Percentiles rank a stretch among this genome's conserved stretches.
Evolutionary conservation across 2,888 invertebrate species (phyloP).

Genomic region (Sinopyrophorus schimmeli): DNA sequence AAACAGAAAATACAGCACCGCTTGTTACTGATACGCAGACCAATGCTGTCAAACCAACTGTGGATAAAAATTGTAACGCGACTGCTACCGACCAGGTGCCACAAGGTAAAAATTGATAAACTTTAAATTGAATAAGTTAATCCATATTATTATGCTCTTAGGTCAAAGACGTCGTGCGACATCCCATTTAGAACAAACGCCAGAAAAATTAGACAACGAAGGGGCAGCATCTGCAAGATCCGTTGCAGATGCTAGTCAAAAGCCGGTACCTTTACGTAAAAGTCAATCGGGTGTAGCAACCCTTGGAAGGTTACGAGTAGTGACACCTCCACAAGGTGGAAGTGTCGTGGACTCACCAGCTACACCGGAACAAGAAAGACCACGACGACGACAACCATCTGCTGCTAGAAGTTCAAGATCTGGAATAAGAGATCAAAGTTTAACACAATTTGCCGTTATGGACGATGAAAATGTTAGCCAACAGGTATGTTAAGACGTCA

Average conservation of each 20-base stretch:
- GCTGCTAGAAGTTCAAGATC: slow-evolving; percentile 55
- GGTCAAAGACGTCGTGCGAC: slow-evolving; percentile 52
- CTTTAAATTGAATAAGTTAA: too few species aligned
- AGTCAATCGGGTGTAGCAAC: slow-evolving; percentile 66
- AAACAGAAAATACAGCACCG: slow-evolving; percentile 66
- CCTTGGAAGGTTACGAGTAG: slow-evolving; percentile 72
- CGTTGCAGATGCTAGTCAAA: slow-evolving; percentile 51
- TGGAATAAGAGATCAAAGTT: slow-evolving; percentile 75
- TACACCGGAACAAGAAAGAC: slow-evolving; percentile 54
- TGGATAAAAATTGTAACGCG: slow-evolving; percentile 73
- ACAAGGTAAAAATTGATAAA: slow-evolving; percentile 46
- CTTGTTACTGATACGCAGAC: slow-evolving; percentile 65
- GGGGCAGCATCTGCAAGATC: slow-evolving; percentile 64
- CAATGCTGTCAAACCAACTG: slow-evolving; percentile 52
- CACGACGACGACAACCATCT: slow-evolving; percentile 48
- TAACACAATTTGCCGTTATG: slow-evolving; percentile 88
- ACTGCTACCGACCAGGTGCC: slow-evolving; percentile 56
- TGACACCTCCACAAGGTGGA: slow-evolving; percentile 55
- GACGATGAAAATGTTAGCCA: slow-evolving; percentile 93
- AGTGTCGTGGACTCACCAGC: slow-evolving; percentile 47
- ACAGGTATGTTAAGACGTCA: slow-evolving; percentile 57
- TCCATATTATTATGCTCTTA: slow-evolving; percentile 32
- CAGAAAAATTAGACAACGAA: slow-evolving; percentile 65
- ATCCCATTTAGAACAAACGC: slow-evolving; percentile 52
- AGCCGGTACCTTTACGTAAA: slow-evolving; percentile 52